Evolutionary conservation across 1,140 invertebrate species (phyloP).

Genomic region (Pogonognathellus flavescens): DNA sequence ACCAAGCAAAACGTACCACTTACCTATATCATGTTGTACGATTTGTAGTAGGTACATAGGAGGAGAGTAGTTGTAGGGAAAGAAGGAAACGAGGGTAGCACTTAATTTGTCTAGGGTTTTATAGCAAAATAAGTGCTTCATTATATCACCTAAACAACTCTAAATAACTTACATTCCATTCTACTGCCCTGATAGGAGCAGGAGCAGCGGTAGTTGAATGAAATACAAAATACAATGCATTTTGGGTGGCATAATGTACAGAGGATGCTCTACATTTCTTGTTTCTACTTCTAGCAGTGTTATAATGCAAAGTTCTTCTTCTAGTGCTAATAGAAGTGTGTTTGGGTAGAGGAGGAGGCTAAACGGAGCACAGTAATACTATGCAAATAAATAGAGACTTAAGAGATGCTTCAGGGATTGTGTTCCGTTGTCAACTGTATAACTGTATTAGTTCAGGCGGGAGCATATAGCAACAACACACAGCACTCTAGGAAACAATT

Average conservation of each 20-base stretch:
- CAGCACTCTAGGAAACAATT: no score
- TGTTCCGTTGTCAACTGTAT: conserved; percentile 1
- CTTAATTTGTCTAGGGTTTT: conserved; percentile 16
- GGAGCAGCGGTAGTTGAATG: no score
- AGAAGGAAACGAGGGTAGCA: conserved; percentile 10
- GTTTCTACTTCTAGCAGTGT: no score
- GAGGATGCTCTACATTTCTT: no score
- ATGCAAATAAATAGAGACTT: conserved; percentile 34
- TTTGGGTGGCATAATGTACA: no score
- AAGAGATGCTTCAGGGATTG: conserved; percentile 18
- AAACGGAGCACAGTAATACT: neutral
- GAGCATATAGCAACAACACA: no score
- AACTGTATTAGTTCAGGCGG: no score
- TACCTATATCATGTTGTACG: no score
- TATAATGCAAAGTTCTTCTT: neutral
- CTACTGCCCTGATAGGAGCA: no score
- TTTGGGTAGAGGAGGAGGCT: neutral
- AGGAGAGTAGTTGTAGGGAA: neutral
- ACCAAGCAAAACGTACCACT: no score
- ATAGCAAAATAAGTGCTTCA: neutral
- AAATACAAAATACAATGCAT: no score
- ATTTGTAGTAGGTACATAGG: neutral
- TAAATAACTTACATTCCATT: no score
- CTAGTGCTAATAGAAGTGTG: neutral
- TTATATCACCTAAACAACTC: conserved; percentile 34